phyloP scores from a whole-genome alignment of 2,888 invertebrate genomes.

The Synanthedon andrenaeformis region DNA sequence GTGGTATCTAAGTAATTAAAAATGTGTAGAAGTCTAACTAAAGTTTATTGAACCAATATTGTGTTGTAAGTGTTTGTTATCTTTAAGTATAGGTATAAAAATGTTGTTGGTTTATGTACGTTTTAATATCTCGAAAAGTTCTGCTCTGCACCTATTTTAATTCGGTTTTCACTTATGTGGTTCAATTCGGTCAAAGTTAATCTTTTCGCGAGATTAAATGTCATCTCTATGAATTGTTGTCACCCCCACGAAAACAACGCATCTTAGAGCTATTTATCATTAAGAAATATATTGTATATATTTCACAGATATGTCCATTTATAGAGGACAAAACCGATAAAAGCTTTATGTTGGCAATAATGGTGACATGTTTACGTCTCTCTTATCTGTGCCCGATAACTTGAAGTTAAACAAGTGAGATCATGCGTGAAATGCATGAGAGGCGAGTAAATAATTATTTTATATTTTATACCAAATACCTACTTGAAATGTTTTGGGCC shows the following conservation, averaged over 20 bases:
- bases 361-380: conserved; percentile 9
- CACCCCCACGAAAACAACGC: conserved; percentile 3
- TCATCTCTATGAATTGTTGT: background rate
- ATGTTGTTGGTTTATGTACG: no score
- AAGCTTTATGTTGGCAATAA: conserved; percentile 11
- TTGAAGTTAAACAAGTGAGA: conserved; percentile 1
- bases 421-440: conserved; percentile 1
- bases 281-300: conserved; percentile 1
- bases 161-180: no score
- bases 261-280: background rate
- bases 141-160: no score
- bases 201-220: no score
- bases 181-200: no score
- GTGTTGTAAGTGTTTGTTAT: no score
- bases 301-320: conserved; percentile 4
- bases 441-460: background rate
- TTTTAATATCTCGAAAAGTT: no score
- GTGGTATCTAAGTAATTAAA: no score
- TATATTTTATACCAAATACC: background rate
- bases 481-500: no score
- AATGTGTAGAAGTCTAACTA: no score
- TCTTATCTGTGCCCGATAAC: conserved; percentile 6
- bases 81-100: no score
- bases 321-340: conserved; percentile 8
- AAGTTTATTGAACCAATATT: no score